Evolutionary conservation across 2,888 invertebrate species (phyloP), one percentile per base, ranked within the genome.

Genomic region (Rambutsinella grinnellia): DNA sequence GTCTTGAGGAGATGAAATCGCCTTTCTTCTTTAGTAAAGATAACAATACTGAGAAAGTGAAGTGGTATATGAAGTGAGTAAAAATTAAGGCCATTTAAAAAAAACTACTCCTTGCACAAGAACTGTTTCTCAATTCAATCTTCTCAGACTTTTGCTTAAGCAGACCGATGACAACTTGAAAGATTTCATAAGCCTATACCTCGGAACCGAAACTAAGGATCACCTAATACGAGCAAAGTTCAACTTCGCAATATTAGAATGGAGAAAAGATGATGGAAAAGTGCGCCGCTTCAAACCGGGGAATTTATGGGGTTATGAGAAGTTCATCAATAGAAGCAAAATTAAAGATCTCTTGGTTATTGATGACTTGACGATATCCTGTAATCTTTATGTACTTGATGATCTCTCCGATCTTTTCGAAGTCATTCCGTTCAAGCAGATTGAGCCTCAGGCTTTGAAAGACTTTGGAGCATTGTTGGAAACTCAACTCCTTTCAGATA

Each of bases 1-100:
- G 99, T 90, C 94, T 99, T 85, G 99, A 99, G 90, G 99, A 99
- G 90, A 99, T 99, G 99, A 99, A 99, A 90, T 98, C 98, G 87
- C 99, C 99, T 86, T 98, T 99, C 85, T 99, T 99, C 90, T 99
- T 97, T 84, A 99, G 99, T 84, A 98, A 99, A 88, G 95, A 97
- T 88, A 99, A 97, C n/a, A n/a, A n/a, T n/a, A n/a, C n/a, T 90
- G 99, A 99, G 89, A 99, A 99, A 91, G 91, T 99, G 86, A 99
- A 99, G 91, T 99, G 99, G 99, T 82, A 83, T 82, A 71, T 83
- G 57, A 77, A 82, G 79, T 81, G 15, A 65, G 74, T 57, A 19
- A 21, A 26, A 24, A 10, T 23, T 47, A 46, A n/a, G n/a, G n/a
- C n/a, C n/a, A n/a, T n/a, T n/a, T n/a, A n/a, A n/a, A n/a, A n/a